A percentile compares a stretch with the other conserved stretches of the same genome.
Evolutionary conservation across 2,797 vertebrate genomes (phyloP).

Genomic region (Enteromius paludinosus): DNA sequence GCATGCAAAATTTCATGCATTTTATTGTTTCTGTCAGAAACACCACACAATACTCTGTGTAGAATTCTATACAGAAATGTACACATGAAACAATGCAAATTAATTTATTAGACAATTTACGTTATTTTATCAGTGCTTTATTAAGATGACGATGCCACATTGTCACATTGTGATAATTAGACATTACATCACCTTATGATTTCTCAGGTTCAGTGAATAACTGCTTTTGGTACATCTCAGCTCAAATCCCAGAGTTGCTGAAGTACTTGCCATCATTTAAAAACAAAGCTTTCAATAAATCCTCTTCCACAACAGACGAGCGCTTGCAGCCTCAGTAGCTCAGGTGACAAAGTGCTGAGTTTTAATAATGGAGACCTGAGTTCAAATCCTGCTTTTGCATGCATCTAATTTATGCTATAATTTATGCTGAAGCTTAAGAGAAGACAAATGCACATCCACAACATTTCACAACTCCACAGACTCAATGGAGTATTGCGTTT

Average conservation of each 20-base stretch:
- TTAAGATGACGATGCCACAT: neutral
- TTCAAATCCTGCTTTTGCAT: neutral
- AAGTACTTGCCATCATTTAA: neutral
- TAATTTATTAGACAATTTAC: neutral
- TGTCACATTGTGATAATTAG: neutral
- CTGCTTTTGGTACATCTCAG: neutral
- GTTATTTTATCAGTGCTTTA: neutral
- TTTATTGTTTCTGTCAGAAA: too few relatives aligned
- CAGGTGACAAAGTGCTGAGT: neutral
- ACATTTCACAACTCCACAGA: too few relatives aligned
- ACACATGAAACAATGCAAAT: neutral
- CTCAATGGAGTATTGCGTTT: too few relatives aligned
- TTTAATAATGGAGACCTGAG: neutral
- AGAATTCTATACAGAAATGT: too few relatives aligned
- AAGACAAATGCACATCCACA: too few relatives aligned
- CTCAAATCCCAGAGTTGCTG: neutral
- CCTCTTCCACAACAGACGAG: neutral
- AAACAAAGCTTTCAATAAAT: neutral
- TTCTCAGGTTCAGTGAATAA: neutral
- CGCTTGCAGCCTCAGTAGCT: accelerated
- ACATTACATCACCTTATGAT: neutral
- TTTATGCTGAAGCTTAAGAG: too few relatives aligned
- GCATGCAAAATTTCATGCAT: too few relatives aligned
- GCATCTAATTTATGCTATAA: too few relatives aligned
- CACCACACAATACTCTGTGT: too few relatives aligned